These are phyloP conservation scores for Chromobotia macracanthus DNA, from an alignment of 2,797 vertebrate species.

Conservation along the genomic window DNA sequence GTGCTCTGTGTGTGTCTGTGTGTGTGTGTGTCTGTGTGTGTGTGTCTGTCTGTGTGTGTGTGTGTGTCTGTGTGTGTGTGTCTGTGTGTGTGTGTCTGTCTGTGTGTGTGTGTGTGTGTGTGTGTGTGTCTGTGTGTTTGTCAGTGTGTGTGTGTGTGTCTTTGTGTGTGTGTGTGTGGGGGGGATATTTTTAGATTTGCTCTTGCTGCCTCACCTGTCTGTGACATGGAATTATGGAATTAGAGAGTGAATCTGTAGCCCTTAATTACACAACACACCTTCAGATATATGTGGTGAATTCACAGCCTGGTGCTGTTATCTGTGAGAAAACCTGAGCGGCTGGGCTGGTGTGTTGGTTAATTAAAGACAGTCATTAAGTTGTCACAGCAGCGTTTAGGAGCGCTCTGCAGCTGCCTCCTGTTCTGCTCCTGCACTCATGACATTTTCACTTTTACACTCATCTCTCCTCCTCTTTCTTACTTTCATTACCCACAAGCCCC, in stretches of 20 bases:
- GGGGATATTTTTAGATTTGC: constrained; percentile 40
- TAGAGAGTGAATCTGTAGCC: constrained; percentile 19
- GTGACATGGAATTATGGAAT: constrained; percentile 5
- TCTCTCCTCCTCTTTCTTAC: constrained; percentile 77
- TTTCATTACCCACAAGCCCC: constrained; percentile 72
- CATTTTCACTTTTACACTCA: constrained; percentile 73
- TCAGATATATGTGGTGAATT: constrained; percentile 3
- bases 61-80: no score
- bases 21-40: no score
- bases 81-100: no score
- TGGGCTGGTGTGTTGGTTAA: constrained; percentile 77
- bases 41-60: no score
- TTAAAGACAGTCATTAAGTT: constrained; percentile 84
- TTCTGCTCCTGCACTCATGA: constrained; percentile 71
- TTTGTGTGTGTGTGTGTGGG: constrained; percentile 45
- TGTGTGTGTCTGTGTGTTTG: no score
- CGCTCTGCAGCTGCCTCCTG: constrained; percentile 76
- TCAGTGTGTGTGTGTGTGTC: no score
- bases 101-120: no score
- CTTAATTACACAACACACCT: constrained; percentile 18
- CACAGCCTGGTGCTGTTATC: constrained; percentile 25
- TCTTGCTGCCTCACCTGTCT: neutral
- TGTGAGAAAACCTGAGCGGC: constrained; percentile 50
- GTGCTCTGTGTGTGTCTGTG: no score
- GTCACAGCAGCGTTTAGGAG: constrained; percentile 76